Evolutionary conservation across 2,797 vertebrate species (phyloP), one percentile per base, ranked within the genome.

Genomic region (Lutjanus campechanus): DNA sequence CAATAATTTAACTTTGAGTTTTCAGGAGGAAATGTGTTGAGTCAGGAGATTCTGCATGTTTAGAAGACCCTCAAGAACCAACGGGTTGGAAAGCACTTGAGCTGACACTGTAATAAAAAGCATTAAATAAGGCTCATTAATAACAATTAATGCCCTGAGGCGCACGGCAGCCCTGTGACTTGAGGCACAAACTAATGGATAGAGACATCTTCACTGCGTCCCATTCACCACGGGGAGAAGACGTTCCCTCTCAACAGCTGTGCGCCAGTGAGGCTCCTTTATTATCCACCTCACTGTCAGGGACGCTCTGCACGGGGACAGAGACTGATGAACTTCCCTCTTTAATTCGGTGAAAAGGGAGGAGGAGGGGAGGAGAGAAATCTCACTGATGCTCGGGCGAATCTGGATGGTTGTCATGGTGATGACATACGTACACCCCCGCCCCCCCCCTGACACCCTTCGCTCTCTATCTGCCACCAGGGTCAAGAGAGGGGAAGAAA

Each of bases 351-450:
- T 19, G 22, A 47, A 58, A 17, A 40, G 8, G 17, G 17, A 65
- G 5, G 22, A 50, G 10, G 20, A 53, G 50, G n/a, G 56, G 46
- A 69, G 61, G 72, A 56, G 41, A 58, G 64, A 16, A 16, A 46
- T 70, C 22, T 62, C 66, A 78, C 13, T 46, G 81, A 76, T 79
- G 85, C 83, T 79, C 49, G 44, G 40, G 19, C 68, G 51, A 85
- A 61, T 69, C 40, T 65, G 61, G 62, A 61, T 47, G 13, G 88
- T 91, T 65, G 77, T 55, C 86, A 87, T 86, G 83, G 80, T 22
- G 72, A 91, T 67, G n/a, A 72, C 2, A 0, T 4, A 36, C n/a
- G n/a, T n/a, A n/a, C n/a, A n/a, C 47, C 13, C 47, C 47, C 6
- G n/a, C 20, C 41, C n/a, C 20, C 43, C 46, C 51, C 56, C 67